Evolutionary conservation across 2,888 invertebrate genomes (phyloP).

Genomic region (Caenorhabditis virilis): DNA sequence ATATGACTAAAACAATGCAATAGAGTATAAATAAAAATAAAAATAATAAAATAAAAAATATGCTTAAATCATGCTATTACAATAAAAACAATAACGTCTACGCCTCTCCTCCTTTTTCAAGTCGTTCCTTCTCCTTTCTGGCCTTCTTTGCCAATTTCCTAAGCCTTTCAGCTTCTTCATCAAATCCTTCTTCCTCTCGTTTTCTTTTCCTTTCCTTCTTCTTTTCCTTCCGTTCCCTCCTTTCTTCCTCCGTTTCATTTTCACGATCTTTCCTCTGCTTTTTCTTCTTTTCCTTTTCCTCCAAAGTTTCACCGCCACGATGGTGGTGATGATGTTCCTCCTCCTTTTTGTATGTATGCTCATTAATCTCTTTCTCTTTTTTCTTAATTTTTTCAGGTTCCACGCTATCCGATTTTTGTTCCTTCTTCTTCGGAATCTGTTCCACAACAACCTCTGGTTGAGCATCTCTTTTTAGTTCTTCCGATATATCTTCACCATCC

Average conservation of each 20-base stretch:
- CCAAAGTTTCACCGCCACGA: too few relatives aligned
- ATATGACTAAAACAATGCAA: too few relatives aligned
- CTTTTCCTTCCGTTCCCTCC: conserved; percentile 9
- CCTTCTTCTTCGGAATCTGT: conserved; percentile 2
- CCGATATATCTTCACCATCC: conserved; percentile 21
- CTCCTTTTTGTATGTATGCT: not conserved
- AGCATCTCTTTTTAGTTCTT: conserved; percentile 23
- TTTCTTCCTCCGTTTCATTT: conserved; percentile 21
- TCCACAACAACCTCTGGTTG: conserved; percentile 3
- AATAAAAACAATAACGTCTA: too few relatives aligned
- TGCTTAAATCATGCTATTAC: too few relatives aligned
- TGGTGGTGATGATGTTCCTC: too few relatives aligned
- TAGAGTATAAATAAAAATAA: too few relatives aligned
- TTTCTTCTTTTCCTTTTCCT: conserved; percentile 6
- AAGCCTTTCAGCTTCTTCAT: conserved; percentile 9
- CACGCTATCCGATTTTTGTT: not conserved
- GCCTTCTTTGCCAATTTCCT: conserved; percentile 14
- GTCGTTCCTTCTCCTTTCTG: conserved; percentile 11
- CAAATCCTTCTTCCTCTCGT: not conserved
- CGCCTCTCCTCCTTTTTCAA: too few relatives aligned
- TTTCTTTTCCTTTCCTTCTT: conserved; percentile 7
- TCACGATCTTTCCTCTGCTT: conserved; percentile 14
- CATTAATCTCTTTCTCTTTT: conserved; percentile 1
- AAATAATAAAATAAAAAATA: too few relatives aligned
- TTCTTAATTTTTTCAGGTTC: not conserved